Evolutionary conservation across 2,113 vertebrate species (phyloP).

Genomic region (Elephantulus edwardii): DNA sequence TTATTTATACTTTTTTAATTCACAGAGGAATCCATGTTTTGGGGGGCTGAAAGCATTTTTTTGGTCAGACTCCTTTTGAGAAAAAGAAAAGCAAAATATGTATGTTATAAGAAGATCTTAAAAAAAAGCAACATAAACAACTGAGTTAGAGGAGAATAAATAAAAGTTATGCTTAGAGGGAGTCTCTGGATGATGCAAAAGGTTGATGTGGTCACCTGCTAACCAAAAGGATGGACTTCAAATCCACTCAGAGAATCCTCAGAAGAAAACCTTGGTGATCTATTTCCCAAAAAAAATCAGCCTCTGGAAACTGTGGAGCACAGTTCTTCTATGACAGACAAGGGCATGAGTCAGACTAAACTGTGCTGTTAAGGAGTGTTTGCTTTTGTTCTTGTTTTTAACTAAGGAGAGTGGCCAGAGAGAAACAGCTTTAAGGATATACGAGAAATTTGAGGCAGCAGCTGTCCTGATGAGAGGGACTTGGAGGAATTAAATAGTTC

Average conservation of each 20-base stretch:
- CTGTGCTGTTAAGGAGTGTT: too few species aligned
- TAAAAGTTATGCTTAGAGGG: background rate
- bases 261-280: too few species aligned
- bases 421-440: background rate
- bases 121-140: too few species aligned
- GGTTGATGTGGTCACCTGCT: too few species aligned
- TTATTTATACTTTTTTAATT: background rate
- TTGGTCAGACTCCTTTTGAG: background rate
- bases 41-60: background rate
- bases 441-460: background rate
- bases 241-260: too few species aligned
- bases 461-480: background rate
- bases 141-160: background rate
- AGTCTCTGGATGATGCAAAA: background rate
- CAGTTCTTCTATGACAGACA: too few species aligned
- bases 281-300: too few species aligned
- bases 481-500: background rate
- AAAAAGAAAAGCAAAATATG: background rate
- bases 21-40: conserved; percentile 14
- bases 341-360: too few species aligned
- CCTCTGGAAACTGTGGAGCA: too few species aligned
- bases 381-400: too few species aligned
- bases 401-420: background rate
- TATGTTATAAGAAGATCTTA: too few species aligned
- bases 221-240: too few species aligned